phyloP scores from a whole-genome alignment of 2,797 vertebrate species.

The Crocodylus rhombifer region DNA sequence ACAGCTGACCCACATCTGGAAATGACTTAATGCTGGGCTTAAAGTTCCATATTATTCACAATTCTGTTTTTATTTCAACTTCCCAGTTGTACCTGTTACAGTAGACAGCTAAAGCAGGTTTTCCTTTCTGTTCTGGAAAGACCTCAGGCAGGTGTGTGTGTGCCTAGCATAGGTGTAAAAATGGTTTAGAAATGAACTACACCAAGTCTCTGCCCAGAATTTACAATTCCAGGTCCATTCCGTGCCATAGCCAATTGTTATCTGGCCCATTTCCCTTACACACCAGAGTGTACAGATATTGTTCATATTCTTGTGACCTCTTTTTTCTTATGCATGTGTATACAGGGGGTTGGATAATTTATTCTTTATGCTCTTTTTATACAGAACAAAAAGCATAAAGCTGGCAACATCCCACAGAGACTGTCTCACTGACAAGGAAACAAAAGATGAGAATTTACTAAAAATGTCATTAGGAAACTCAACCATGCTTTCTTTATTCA shows the following conservation, averaged over 20 bases:
- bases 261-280: not conserved
- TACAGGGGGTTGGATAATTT: not conserved
- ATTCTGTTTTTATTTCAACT: not conserved
- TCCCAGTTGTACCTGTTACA: not conserved
- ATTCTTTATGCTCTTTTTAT: not conserved
- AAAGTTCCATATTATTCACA: no score
- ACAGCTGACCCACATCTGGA: not conserved
- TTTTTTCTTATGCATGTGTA: not conserved
- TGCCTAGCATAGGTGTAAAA: not conserved
- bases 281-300: not conserved
- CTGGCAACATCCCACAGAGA: not conserved
- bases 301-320: not conserved
- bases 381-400: not conserved
- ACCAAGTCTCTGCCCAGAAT: not conserved
- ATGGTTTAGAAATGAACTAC: not conserved
- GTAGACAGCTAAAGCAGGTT: not conserved
- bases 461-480: not conserved
- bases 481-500: not conserved
- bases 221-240: not conserved
- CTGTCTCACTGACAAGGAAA: not conserved
- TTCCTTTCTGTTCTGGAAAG: not conserved
- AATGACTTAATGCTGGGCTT: not conserved
- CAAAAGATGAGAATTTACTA: not conserved
- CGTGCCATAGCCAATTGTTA: fast-evolving
- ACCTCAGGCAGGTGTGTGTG: not conserved